Base-by-base conservation (phyloP, 2,113 vertebrate genomes). In the Tychaedon coryphoeus region DNA sequence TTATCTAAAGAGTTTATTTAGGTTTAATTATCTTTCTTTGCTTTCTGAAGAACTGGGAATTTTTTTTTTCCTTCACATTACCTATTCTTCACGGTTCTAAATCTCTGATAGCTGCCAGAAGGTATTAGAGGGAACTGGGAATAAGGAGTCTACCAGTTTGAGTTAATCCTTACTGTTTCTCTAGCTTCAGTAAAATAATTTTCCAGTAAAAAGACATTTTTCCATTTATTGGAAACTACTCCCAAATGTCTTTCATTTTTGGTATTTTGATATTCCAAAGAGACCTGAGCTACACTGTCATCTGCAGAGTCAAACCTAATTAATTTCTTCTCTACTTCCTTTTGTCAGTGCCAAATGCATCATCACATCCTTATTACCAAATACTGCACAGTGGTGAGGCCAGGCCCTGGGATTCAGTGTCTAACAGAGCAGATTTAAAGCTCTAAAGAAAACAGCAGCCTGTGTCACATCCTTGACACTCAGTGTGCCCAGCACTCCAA, bases 311-410 rank as follows among this genome's bases (percentile, higher is more conserved):
- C 56, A 92, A 88, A 61, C 71, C 61, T 53, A 79, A 94, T 82
- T 95, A 91, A 86, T 70, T 95, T 33, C 23, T 88, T 31, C 47
- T 65, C 71, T 45, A 14, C 29, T 92, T 86, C 75, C 92, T 95
- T 95, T 34, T 77, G n/a, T 48, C 66, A 87, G 38, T 62, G 79
- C 71, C 75, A 91, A 69, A 91, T 53, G 57, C n/a, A 72, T 43
- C 61, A 81, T 73, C 53, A 43, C 78, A 90, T 89, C 54, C 70
- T 73, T 57, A 75, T 67, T 42, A 70, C 54, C 72, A 73, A 89
- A 26, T 1, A 23, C 45, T 19, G 58, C 57, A 14, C 29, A 17
- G 38, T 17, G 36, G 48, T 7, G 25, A 72, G 87, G 71, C 23
- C 67, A 62, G 61, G 54, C 48, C 65, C 29, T 34, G 70, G 62